These are phyloP conservation scores for Hyalella azteca DNA, from an alignment of 2,888 invertebrate genomes.

Conservation along the genomic window DNA sequence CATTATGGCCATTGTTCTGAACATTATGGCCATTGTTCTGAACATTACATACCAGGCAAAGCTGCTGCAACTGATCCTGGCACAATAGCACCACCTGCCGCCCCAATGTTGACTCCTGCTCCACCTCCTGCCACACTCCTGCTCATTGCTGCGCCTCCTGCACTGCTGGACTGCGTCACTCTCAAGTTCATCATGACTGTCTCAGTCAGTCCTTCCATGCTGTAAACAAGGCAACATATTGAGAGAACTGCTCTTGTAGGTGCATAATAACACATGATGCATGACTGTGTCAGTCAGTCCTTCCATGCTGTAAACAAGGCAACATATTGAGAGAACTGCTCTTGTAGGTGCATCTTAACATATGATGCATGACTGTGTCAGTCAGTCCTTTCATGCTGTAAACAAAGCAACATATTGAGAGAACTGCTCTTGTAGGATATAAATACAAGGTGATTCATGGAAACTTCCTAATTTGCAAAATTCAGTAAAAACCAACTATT, in stretches of 20 bases:
- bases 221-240: no score
- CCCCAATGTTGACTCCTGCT: background rate
- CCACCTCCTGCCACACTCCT: conserved; percentile 14
- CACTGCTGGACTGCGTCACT: conserved; percentile 53
- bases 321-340: no score
- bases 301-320: conserved; percentile 58
- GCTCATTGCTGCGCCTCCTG: conserved; percentile 29
- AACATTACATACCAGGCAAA: conserved; percentile 5
- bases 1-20: no score
- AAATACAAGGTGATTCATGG: no score
- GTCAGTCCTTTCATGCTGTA: conserved; percentile 56
- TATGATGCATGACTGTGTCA: conserved; percentile 53
- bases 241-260: no score
- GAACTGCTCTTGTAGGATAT: no score
- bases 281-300: conserved; percentile 52
- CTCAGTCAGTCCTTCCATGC: conserved; percentile 57
- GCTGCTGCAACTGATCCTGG: conserved; percentile 22
- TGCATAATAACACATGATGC: no score
- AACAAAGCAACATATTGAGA: no score
- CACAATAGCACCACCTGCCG: conserved; percentile 4
- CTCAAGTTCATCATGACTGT: conserved; percentile 55
- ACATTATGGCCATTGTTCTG: background rate
- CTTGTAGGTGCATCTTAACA: no score
- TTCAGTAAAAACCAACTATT: no score
- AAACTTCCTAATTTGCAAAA: no score